These are phyloP conservation scores for Parelbella ahira DNA, from an alignment of 2,888 invertebrate species.

Conservation along the genomic window DNA sequence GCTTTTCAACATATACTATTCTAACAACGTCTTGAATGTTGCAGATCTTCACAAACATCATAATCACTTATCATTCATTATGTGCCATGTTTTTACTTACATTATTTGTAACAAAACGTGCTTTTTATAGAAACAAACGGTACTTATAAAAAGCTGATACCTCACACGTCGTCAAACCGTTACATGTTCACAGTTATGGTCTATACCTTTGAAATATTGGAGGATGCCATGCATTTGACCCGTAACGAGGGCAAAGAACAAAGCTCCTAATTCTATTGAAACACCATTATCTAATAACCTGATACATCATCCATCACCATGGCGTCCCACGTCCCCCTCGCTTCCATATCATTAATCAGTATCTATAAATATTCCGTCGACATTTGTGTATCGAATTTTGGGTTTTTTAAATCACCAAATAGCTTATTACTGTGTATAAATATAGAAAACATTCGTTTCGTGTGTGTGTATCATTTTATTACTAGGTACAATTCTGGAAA, in stretches of 20 bases:
- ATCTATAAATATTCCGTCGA: constrained; percentile 72
- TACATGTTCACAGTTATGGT: constrained; percentile 18
- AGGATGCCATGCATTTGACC: constrained; percentile 35
- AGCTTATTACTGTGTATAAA: too few relatives aligned
- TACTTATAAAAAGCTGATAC: not conserved
- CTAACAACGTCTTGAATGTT: too few relatives aligned
- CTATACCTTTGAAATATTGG: constrained; percentile 20
- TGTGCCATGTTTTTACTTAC: too few relatives aligned
- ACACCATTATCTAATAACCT: constrained; percentile 77
- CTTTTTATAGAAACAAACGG: too few relatives aligned
- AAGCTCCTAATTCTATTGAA: constrained; percentile 75
- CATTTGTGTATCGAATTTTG: constrained; percentile 67
- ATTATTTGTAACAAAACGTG: too few relatives aligned
- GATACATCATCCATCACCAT: constrained; percentile 65
- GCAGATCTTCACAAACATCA: too few relatives aligned
- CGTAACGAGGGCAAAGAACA: constrained; percentile 63
- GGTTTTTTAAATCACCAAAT: constrained; percentile 23
- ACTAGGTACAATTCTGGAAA: too few relatives aligned
- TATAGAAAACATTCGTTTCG: too few relatives aligned
- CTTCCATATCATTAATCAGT: constrained; percentile 75
- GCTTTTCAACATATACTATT: too few relatives aligned
- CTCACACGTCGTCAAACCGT: constrained; percentile 14
- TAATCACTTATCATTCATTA: too few relatives aligned
- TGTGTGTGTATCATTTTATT: too few relatives aligned
- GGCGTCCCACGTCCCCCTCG: constrained; percentile 59